phyloP scores from a whole-genome alignment of 2,888 invertebrate species.

The Pyrrhia umbra region DNA sequence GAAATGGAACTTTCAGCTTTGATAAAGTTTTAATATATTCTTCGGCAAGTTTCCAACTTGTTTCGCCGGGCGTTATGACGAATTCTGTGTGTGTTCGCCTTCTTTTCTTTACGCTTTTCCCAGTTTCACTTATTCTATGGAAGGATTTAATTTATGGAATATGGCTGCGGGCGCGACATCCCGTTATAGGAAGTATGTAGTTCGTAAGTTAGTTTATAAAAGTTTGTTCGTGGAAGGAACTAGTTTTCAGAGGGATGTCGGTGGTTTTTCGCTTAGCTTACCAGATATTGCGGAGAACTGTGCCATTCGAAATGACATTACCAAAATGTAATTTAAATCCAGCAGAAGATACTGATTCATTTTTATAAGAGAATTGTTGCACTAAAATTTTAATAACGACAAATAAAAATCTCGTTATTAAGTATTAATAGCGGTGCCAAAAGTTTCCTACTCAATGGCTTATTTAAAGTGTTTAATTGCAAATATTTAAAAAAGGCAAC shows the following conservation, averaged over 20 bases:
- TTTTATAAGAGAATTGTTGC: neutral
- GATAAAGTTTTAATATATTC: constrained; percentile 90
- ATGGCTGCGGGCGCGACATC: constrained; percentile 59
- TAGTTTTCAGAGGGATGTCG: constrained; percentile 43
- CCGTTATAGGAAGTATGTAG: constrained; percentile 57
- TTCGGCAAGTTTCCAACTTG: constrained; percentile 84
- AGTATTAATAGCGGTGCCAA: constrained; percentile 36
- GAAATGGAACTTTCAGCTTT: constrained; percentile 87
- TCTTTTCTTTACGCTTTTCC: constrained; percentile 69
- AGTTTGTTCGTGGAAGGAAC: constrained; percentile 53
- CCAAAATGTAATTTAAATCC: neutral
- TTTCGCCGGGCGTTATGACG: constrained; percentile 82
- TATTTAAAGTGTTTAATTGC: constrained; percentile 67
- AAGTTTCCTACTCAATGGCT: constrained; percentile 59
- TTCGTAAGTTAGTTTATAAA: constrained; percentile 61
- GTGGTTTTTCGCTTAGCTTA: constrained; percentile 28
- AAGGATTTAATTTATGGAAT: constrained; percentile 72
- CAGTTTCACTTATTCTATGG: constrained; percentile 66
- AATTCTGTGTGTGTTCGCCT: constrained; percentile 72
- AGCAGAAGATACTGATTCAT: neutral
- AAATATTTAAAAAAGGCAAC: constrained; percentile 60
- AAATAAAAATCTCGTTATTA: constrained; percentile 33
- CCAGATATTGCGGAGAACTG: constrained; percentile 31
- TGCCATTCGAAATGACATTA: constrained; percentile 20
- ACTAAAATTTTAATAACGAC: neutral